These are phyloP conservation scores for Nothobranchius furzeri DNA, from an alignment of 2,113 vertebrate genomes.

Conservation along the genomic window DNA sequence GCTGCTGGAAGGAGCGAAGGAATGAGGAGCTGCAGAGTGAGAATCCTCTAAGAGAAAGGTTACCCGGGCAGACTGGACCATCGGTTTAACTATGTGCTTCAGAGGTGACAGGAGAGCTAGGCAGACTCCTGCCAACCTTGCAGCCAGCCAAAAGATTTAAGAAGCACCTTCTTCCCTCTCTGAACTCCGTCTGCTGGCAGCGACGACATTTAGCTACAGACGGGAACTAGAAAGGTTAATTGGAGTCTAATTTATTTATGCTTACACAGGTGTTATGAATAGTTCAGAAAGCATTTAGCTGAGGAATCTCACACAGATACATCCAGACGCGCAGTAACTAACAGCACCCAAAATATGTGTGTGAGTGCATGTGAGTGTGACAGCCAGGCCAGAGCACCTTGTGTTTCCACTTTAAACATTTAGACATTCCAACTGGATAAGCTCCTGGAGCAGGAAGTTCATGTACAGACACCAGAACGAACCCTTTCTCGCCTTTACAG, in stretches of 20 bases:
- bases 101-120: conserved; percentile 65
- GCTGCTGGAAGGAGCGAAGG: conserved; percentile 46
- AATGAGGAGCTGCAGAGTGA: conserved; percentile 46
- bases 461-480: conserved; percentile 46
- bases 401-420: conserved; percentile 74
- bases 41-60: conserved; percentile 61
- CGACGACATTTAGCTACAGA: conserved; percentile 16
- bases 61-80: conserved; percentile 60
- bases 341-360: conserved; percentile 14
- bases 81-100: conserved; percentile 63
- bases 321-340: conserved; percentile 30
- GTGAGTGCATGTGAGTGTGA: conserved; percentile 22
- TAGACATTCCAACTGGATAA: conserved; percentile 74
- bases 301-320: conserved; percentile 10
- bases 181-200: conserved; percentile 13
- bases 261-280: conserved; percentile 18
- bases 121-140: conserved; percentile 55
- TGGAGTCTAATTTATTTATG: conserved; percentile 28
- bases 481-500: conserved; percentile 34
- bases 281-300: conserved; percentile 29
- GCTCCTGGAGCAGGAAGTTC: conserved; percentile 58
- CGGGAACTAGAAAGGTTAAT: conserved; percentile 35
- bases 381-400: conserved; percentile 52
- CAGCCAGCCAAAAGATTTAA: conserved; percentile 43
- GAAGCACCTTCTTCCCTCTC: conserved; percentile 14